Conservation (phyloP, 2,888 invertebrate genomes). For the Ecliptopera silaceata region DNA sequence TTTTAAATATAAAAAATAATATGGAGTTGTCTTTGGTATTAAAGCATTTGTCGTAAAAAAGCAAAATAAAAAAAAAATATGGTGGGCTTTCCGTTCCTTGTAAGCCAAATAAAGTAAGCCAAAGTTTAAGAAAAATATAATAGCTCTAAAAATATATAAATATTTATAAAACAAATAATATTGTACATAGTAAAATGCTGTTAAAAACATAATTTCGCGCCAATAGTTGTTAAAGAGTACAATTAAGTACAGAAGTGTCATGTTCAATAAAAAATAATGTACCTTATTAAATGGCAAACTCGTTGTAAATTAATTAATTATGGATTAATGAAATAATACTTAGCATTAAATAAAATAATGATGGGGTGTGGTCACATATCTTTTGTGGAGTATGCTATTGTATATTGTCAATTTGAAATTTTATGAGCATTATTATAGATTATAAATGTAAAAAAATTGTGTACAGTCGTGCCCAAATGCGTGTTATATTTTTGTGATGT, state of each 20-base stretch:
- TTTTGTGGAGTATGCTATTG: slow-evolving; percentile 44
- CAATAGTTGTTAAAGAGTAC: slow-evolving; percentile 57
- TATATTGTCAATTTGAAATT: slow-evolving; percentile 55
- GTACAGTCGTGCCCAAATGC: slow-evolving; percentile 65
- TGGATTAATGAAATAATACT: slow-evolving; percentile 34
- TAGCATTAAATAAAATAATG: slow-evolving; percentile 38
- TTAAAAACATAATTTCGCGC: slow-evolving; percentile 43
- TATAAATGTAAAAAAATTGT: slow-evolving; percentile 32
- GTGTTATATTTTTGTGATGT: slow-evolving; percentile 59
- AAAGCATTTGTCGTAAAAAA: slow-evolving; percentile 51
- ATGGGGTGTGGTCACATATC: slow-evolving; percentile 64
- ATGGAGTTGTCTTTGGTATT: slow-evolving; percentile 46
- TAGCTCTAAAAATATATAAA: slow-evolving; percentile 34
- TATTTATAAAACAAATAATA: slow-evolving; percentile 31
- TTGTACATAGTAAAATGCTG: slow-evolving; percentile 41
- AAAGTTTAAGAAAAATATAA: slow-evolving; percentile 62
- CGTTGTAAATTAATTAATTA: slow-evolving; percentile 24
- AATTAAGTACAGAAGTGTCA: slow-evolving; percentile 61
- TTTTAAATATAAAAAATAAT: slow-evolving; percentile 30
- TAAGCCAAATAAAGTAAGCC: slow-evolving; percentile 75
- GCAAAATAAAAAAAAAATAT: slow-evolving; percentile 30
- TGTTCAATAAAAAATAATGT: slow-evolving; percentile 39
- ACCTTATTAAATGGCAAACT: slow-evolving; percentile 23
- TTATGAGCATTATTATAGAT: slow-evolving; percentile 42
- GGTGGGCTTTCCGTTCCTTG: slow-evolving; percentile 50